Conservation (phyloP, 2,113 vertebrate species). For the Centropus unirufus region DNA sequence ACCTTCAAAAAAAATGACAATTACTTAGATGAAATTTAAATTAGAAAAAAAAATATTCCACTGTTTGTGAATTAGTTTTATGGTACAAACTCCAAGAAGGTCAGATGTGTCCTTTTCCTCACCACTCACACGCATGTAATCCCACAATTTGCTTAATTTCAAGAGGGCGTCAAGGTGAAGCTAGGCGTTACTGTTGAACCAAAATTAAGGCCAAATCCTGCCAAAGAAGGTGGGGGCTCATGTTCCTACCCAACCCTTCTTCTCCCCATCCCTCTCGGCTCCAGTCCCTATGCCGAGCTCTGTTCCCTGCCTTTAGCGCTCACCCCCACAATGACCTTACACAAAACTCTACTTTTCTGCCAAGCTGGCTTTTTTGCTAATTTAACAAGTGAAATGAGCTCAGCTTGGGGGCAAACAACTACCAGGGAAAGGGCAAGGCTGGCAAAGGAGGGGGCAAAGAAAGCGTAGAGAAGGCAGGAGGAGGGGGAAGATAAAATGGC, state of each 20-base stretch:
- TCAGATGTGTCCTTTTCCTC: not conserved
- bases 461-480: not conserved
- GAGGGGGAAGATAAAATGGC: not conserved
- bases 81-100: not conserved
- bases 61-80: no score
- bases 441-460: not conserved
- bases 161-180: not conserved
- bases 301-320: not conserved
- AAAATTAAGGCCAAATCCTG: not conserved
- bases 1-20: no score
- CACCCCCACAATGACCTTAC: no score
- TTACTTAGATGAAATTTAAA: no score
- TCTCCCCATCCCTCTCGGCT: not conserved
- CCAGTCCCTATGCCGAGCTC: not conserved
- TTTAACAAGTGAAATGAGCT: not conserved
- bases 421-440: not conserved
- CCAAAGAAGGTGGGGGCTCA: accelerated
- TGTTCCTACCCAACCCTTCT: not conserved
- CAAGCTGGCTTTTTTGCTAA: not conserved
- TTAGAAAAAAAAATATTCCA: no score
- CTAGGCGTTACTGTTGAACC: not conserved
- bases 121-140: accelerated
- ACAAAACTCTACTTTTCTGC: not conserved
- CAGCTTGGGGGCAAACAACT: not conserved
- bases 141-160: not conserved